Evolutionary conservation across 2,888 invertebrate genomes (phyloP), one percentile per base, ranked within the genome.

Genomic region (Cremastobaeus sp.): DNA sequence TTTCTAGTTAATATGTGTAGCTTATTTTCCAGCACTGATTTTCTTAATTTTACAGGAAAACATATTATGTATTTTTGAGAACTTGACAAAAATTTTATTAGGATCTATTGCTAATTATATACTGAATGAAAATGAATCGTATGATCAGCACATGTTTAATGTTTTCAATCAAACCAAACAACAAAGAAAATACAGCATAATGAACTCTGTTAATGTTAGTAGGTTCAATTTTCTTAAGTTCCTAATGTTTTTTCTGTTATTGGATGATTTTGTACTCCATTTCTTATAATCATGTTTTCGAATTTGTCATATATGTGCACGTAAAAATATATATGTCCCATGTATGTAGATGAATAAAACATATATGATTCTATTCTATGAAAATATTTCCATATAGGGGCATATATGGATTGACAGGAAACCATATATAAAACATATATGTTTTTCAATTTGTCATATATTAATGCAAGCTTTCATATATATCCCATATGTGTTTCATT

Each of bases 81-180:
- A 95, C 84, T 83, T 95, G 76, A 88, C 93, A 70, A 88, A 89
- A 76, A 91, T 92, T 0, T 91, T 95, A 81, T 89, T 92, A 6
- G 89, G 90, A n/a, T 92, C 93, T 0, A 82, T 95, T 54, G 93
- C 94, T 37, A 90, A 90, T 32, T 91, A 93, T 0, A 90, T 93
- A 0, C 88, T 90, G 37, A 93, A 92, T 34, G 95, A 96, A 87
- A 89, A 91, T 52, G 92, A 93, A 20, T 89, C 93, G 32, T 93
- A 93, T 3, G 91, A 92, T 0, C 92, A 93, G 85, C 93, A 95
- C 1, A 95, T 94, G 0, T 96, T 95, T 93, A 94, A 95, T 80
- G 91, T 93, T 0, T 92, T 95, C 74, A 90, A 93, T 77, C 92
- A 93, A 0, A 91, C 91, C 1, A 94, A 94, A 84, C 78, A 88